Percentiles rank a stretch among this genome's conserved stretches.
Evolutionary conservation across 2,888 invertebrate genomes (phyloP).

Genomic region (Zootermopsis nevadensis): DNA sequence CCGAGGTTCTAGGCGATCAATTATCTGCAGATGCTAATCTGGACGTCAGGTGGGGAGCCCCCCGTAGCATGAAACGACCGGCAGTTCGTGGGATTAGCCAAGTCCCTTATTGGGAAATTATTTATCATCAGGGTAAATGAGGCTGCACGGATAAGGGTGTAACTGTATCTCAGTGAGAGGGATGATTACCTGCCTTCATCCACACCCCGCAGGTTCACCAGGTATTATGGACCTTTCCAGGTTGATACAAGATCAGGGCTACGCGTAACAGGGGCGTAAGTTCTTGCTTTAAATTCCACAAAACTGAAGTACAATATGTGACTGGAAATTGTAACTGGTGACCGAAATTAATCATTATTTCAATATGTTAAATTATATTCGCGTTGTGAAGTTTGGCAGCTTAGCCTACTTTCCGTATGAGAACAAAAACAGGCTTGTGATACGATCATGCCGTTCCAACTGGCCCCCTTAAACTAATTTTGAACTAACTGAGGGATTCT

Average conservation of each 20-base stretch:
- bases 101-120: neutral
- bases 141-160: slow-evolving; percentile 7
- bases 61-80: neutral
- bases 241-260: neutral
- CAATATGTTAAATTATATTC: too few relatives aligned
- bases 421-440: too few relatives aligned
- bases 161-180: neutral
- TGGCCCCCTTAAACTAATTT: too few relatives aligned
- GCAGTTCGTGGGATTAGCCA: neutral
- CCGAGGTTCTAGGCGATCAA: neutral
- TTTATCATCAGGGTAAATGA: slow-evolving; percentile 3
- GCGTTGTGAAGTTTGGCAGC: too few relatives aligned
- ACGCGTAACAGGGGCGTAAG: neutral
- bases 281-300: neutral
- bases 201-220: neutral
- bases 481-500: too few relatives aligned
- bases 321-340: too few relatives aligned
- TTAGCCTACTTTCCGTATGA: too few relatives aligned
- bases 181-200: neutral
- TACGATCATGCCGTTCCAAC: too few relatives aligned
- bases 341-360: too few relatives aligned
- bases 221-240: slow-evolving; percentile 10
- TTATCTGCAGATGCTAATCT: slow-evolving; percentile 13
- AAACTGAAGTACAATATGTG: too few relatives aligned
- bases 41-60: neutral